Percentiles rank a stretch among this genome's conserved stretches.
These are phyloP conservation scores for Erpornis zantholeuca DNA, from an alignment of 2,113 vertebrate species.

Conservation along the genomic window DNA sequence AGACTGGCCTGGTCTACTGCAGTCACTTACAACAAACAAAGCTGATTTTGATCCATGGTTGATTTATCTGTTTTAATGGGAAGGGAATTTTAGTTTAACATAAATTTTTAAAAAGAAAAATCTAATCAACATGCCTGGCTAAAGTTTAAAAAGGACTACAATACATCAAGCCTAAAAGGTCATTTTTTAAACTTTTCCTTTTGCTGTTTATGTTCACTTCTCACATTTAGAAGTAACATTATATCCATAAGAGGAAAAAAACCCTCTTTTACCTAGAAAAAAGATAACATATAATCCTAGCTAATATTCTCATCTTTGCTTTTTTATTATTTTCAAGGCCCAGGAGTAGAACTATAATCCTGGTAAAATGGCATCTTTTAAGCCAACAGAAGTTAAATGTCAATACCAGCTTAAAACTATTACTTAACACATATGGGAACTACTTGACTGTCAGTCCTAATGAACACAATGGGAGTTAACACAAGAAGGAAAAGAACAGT, in stretches of 20 bases:
- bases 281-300: constrained; percentile 15
- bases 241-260: not conserved
- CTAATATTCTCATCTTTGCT: constrained; percentile 5
- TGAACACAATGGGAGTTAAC: not conserved
- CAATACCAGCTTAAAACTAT: constrained; percentile 19
- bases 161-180: not conserved
- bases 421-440: constrained; percentile 6
- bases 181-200: not conserved
- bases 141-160: not conserved
- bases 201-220: not conserved
- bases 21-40: not conserved
- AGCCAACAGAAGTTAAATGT: constrained; percentile 34
- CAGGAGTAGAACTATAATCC: constrained; percentile 24
- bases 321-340: constrained; percentile 12
- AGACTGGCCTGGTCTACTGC: not conserved
- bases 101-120: not conserved
- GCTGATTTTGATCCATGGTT: not conserved
- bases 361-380: constrained; percentile 26
- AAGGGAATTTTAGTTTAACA: not conserved
- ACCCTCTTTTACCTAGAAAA: not conserved
- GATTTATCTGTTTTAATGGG: not conserved
- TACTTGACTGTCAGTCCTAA: not conserved
- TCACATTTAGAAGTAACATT: not conserved
- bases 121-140: not conserved
- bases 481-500: not conserved